phyloP scores from a whole-genome alignment of 2,888 invertebrate genomes.

The Lasioglossum vierecki region DNA sequence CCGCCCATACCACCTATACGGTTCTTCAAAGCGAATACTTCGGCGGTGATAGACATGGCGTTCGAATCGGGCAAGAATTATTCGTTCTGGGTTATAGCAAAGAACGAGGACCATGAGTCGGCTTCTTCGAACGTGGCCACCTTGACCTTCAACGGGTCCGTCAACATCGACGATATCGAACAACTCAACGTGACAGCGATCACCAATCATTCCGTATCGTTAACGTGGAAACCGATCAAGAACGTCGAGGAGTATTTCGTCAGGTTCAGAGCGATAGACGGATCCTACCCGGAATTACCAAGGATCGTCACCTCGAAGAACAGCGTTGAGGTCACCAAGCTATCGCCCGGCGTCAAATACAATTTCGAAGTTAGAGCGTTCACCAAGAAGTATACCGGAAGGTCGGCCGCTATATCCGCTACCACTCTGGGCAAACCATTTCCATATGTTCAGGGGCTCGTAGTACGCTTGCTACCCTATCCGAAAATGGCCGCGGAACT shows the following conservation, averaged over 20 bases:
- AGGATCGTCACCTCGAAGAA: slow-evolving; percentile 84
- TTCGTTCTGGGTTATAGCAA: slow-evolving; percentile 90
- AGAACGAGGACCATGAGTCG: slow-evolving; percentile 87
- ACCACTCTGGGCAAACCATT: slow-evolving; percentile 85
- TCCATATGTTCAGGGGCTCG: slow-evolving; percentile 85
- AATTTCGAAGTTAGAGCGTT: slow-evolving; percentile 87
- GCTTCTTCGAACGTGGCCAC: slow-evolving; percentile 86
- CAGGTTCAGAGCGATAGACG: slow-evolving; percentile 83
- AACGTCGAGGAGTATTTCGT: slow-evolving; percentile 87
- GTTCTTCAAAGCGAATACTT: slow-evolving; percentile 80
- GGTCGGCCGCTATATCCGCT: slow-evolving; percentile 84
- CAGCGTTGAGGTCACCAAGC: slow-evolving; percentile 78
- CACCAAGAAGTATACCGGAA: slow-evolving; percentile 86
- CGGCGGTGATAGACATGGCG: slow-evolving; percentile 85
- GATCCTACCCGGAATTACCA: slow-evolving; percentile 86
- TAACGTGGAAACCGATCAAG: slow-evolving; percentile 87
- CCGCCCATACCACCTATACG: slow-evolving; percentile 87
- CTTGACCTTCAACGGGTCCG: slow-evolving; percentile 88
- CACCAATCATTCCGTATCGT: slow-evolving; percentile 85
- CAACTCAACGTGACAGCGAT: slow-evolving; percentile 85
- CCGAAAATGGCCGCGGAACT: slow-evolving; percentile 88
- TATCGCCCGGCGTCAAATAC: slow-evolving; percentile 85
- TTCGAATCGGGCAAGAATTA: slow-evolving; percentile 87
- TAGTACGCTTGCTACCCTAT: slow-evolving; percentile 85
- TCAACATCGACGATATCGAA: slow-evolving; percentile 87